Conservation (phyloP, 2,113 vertebrate species). For the Meleagris gallopavo region DNA sequence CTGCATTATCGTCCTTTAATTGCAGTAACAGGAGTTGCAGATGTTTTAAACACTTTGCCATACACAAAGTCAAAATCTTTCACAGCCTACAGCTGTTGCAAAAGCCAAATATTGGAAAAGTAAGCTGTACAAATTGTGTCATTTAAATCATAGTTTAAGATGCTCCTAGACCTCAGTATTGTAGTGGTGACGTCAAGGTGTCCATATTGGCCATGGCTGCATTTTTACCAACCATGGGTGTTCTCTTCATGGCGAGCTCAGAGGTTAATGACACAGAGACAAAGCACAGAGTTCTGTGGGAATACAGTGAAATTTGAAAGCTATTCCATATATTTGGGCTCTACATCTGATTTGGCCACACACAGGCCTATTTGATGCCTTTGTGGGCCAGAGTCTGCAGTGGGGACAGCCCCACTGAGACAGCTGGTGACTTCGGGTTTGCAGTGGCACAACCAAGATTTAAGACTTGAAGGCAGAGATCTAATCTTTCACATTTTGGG, state of each 20-base stretch:
- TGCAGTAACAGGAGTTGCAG: background rate
- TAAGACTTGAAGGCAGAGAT: background rate
- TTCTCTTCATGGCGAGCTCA: background rate
- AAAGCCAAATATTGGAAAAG: background rate
- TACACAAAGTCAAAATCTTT: background rate
- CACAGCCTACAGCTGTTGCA: background rate
- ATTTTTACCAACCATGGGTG: background rate
- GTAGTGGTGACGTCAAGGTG: background rate
- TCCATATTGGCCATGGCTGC: background rate
- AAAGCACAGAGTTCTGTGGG: background rate
- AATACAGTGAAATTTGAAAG: background rate
- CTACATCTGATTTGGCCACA: background rate
- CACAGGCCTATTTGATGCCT: background rate
- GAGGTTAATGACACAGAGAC: background rate
- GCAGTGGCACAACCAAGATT: background rate
- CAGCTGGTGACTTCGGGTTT: background rate
- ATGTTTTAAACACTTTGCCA: background rate
- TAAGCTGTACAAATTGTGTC: background rate
- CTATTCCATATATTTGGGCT: background rate
- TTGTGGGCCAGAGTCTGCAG: background rate
- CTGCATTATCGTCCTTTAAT: background rate
- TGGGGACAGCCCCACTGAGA: background rate
- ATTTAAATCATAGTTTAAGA: background rate
- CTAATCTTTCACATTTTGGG: background rate
- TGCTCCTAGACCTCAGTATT: background rate